These are phyloP conservation scores for Margarornis squamiger DNA, from an alignment of 2,797 vertebrate genomes.

Conservation along the genomic window DNA sequence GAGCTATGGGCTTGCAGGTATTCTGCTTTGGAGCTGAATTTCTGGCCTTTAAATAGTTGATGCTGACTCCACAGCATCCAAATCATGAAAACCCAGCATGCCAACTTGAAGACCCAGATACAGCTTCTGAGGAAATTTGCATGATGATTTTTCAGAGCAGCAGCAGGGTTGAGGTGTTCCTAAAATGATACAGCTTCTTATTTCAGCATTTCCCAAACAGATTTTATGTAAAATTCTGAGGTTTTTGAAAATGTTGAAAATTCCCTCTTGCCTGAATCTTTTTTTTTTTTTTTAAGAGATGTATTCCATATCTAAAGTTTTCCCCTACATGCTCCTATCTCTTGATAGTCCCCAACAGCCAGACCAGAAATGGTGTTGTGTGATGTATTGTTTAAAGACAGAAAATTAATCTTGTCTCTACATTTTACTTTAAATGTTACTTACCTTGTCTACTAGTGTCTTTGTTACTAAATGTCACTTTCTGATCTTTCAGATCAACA, in stretches of 20 bases:
- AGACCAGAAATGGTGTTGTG: not conserved
- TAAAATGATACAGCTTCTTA: not conserved
- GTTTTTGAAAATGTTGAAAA: not conserved
- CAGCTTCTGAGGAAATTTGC: not conserved
- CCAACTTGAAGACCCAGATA: accelerated
- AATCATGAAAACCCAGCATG: not conserved
- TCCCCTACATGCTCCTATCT: not conserved
- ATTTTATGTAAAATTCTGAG: not conserved
- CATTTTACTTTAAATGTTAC: not conserved
- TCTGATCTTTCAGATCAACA: not conserved
- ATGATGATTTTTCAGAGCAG: not conserved
- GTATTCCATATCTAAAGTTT: not conserved
- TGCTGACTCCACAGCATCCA: not conserved
- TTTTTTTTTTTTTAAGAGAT: not conserved
- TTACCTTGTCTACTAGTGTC: not conserved
- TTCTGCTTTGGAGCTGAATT: not conserved
- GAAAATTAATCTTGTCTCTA: not conserved
- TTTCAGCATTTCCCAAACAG: not conserved
- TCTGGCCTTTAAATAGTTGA: not conserved
- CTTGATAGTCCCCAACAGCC: not conserved
- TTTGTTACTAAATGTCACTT: not conserved
- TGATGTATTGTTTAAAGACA: not conserved
- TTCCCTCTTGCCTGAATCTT: not conserved
- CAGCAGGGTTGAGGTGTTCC: not conserved
- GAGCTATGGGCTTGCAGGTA: not conserved